Conservation (phyloP, 2,113 vertebrate species). For the Camelus bactrianus region DNA sequence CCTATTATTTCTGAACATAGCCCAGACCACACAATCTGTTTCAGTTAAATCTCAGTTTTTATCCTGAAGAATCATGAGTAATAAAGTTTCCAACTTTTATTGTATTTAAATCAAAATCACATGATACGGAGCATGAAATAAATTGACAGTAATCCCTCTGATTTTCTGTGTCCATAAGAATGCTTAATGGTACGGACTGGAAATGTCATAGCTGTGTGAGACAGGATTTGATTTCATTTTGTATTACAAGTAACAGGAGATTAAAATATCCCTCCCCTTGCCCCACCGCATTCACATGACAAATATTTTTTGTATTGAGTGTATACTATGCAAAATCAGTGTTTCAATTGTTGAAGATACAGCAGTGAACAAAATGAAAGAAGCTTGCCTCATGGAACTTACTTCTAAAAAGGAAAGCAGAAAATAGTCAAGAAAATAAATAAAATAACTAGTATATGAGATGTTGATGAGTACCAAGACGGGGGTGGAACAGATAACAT, state of each 20-base stretch:
- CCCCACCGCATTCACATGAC: background rate
- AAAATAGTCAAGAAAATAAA: background rate
- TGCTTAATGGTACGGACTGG: background rate
- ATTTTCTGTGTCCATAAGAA: background rate
- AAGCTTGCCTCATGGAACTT: background rate
- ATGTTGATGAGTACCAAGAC: background rate
- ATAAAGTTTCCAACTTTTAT: background rate
- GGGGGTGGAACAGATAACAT: background rate
- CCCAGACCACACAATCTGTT: background rate
- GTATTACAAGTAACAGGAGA: background rate
- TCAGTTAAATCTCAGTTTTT: background rate
- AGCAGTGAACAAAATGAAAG: background rate
- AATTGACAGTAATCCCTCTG: background rate
- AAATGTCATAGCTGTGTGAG: background rate
- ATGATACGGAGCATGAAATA: background rate
- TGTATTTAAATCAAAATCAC: background rate
- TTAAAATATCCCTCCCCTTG: background rate
- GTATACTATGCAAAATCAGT: background rate
- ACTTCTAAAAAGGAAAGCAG: background rate
- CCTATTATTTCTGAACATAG: background rate
- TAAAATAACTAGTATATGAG: background rate
- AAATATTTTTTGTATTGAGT: conserved; percentile 8
- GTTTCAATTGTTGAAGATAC: background rate
- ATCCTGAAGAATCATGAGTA: background rate
- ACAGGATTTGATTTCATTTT: background rate